Percentiles rank a stretch among this genome's conserved stretches.
Conservation (phyloP, 2,888 invertebrate species). For the Lepidonotus clava region DNA sequence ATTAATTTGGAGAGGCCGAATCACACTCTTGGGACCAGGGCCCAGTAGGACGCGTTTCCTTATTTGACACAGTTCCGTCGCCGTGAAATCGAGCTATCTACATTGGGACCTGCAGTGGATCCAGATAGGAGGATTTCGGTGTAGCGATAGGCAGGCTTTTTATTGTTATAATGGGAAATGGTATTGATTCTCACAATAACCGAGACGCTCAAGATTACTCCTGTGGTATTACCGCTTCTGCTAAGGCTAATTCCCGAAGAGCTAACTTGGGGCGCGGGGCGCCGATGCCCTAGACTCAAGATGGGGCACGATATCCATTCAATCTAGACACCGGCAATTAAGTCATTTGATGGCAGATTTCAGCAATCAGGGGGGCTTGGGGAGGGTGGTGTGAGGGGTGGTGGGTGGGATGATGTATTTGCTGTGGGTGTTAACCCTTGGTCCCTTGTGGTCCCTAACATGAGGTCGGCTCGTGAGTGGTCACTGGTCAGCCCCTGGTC, state of each 20-base stretch:
- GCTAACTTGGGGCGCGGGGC: conserved; percentile 19
- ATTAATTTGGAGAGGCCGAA: conserved; percentile 46
- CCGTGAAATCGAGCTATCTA: conserved; percentile 28
- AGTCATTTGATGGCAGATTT: conserved; percentile 47
- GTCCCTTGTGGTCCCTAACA: conserved; percentile 22
- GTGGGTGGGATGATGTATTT: conserved; percentile 3
- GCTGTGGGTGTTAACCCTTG: conserved; percentile 32
- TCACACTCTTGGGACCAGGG: conserved; percentile 41
- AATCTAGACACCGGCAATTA: conserved; percentile 51
- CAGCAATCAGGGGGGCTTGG: conserved; percentile 20
- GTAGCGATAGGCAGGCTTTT: conserved; percentile 31
- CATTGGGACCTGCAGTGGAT: conserved; percentile 2
- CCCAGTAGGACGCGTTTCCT: conserved; percentile 24
- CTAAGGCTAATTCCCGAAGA: conserved; percentile 13
- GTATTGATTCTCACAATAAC: conserved; percentile 40
- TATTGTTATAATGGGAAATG: conserved; percentile 40
- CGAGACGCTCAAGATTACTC: conserved; percentile 21
- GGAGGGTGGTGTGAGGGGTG: background rate
- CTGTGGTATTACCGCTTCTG: conserved; percentile 29
- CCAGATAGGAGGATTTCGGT: conserved; percentile 24
- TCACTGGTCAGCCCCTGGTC: conserved; percentile 8
- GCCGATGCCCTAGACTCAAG: conserved; percentile 37
- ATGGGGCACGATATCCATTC: conserved; percentile 36
- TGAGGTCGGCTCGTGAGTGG: conserved; percentile 24
- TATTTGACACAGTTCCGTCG: conserved; percentile 23